Conservation (phyloP, 2,888 invertebrate species). For the Seira sanloemensis region DNA sequence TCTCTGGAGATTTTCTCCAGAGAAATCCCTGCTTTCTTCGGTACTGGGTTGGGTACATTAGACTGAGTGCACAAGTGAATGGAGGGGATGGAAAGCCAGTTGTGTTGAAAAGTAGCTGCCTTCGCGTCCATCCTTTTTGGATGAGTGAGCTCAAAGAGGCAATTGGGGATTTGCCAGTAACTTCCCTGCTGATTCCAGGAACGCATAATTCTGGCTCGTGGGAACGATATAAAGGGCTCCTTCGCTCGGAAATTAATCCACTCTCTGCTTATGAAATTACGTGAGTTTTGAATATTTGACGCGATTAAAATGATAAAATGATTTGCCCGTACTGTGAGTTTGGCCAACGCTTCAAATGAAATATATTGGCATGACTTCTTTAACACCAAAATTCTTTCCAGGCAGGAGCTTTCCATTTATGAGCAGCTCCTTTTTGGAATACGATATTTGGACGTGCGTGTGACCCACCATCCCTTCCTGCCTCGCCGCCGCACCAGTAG, state of each 20-base stretch:
- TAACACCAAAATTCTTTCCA: too few species aligned
- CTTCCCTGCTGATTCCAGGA: constrained; percentile 82
- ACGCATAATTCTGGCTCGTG: constrained; percentile 83
- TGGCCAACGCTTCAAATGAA: too few species aligned
- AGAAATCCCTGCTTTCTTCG: constrained; percentile 36
- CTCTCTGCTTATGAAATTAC: constrained; percentile 53
- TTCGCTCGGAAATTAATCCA: constrained; percentile 52
- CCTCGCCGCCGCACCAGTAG: too few species aligned
- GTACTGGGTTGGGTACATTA: constrained; percentile 45
- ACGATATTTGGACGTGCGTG: constrained; percentile 87
- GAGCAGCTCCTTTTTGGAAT: constrained; percentile 89
- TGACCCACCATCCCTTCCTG: constrained; percentile 83
- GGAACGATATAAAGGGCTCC: constrained; percentile 37
- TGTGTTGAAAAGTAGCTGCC: constrained; percentile 78
- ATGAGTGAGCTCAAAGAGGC: constrained; percentile 70
- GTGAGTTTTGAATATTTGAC: too few species aligned
- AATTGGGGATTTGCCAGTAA: constrained; percentile 80
- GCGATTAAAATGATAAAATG: too few species aligned
- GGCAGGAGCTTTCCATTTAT: constrained; percentile 88
- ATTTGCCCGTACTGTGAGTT: too few species aligned
- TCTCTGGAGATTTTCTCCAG: constrained; percentile 26
- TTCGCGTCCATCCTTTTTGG: constrained; percentile 79
- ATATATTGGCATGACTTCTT: background rate
- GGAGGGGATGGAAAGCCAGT: too few species aligned
- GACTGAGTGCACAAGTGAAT: constrained; percentile 12